Evolutionary conservation across 2,797 vertebrate genomes (phyloP), one percentile per base, ranked within the genome.

Genomic region (Gadopsis marmoratus): DNA sequence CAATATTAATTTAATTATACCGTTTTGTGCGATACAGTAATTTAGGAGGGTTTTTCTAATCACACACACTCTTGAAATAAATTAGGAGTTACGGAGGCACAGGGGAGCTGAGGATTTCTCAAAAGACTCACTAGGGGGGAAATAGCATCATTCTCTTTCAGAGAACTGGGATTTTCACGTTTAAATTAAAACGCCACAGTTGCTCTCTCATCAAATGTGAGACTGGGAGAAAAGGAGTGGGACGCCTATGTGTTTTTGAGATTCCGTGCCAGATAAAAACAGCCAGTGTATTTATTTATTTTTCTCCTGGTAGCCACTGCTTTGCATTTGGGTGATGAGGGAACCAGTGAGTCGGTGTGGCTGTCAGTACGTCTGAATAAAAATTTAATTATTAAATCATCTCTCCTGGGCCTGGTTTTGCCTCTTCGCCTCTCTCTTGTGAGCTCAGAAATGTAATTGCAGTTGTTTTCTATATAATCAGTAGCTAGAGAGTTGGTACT

Each of bases 1-100:
- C 95, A 95, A 95, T 96, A 96, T 96, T 96, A 95, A 95, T 96
- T 96, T 96, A 95, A 95, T 96, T 95, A 95, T 93, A 90, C 85
- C 86, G 86, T 95, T 95, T 94, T 93, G 91, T 91, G 89, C 70
- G 90, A 94, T 95, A 92, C 90, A 94, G 91, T 94, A 94, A 94
- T 95, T 94, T 94, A 88, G 92, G 86, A 91, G 83, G 82, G 79
- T 83, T 91, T 92, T 94, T 93, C 91, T 94, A 94, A 94, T 94
- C 92, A 94, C 92, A 90, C 91, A 88, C 91, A 86, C 90, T 91
- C 93, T 93, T 88, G 89, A 94, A 95, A 94, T 94, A 93, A 95
- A 95, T 95, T 90, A 94, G 90, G 91, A 94, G 91, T 91, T 91
- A 87, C 80, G 80, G 79, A 92, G 91, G 88, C 91, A 67, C 93